Percentiles rank a stretch among this genome's conserved stretches.
Evolutionary conservation across 2,113 vertebrate genomes (phyloP).

Genomic region (Syngnathus floridae): DNA sequence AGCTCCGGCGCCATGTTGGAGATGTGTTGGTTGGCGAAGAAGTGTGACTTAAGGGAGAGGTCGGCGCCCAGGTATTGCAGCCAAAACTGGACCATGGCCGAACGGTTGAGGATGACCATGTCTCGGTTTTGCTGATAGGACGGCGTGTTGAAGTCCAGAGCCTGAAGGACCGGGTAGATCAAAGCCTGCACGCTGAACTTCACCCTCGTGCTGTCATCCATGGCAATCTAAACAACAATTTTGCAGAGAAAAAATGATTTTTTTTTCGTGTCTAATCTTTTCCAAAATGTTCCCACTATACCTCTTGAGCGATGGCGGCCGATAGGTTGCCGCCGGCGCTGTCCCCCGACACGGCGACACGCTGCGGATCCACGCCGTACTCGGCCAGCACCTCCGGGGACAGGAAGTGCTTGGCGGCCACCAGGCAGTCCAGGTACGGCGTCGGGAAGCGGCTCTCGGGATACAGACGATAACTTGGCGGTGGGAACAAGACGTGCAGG

Average conservation of each 20-base stretch:
- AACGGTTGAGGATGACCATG: slow-evolving; percentile 68
- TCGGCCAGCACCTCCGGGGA: slow-evolving; percentile 72
- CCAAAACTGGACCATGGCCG: slow-evolving; percentile 81
- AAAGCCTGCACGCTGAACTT: slow-evolving; percentile 78
- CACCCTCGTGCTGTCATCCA: slow-evolving; percentile 31
- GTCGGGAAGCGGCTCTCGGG: slow-evolving; percentile 82
- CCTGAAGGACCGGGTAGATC: slow-evolving; percentile 84
- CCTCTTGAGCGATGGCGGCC: slow-evolving; percentile 86
- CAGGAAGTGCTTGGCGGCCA: slow-evolving; percentile 82
- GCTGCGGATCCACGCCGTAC: slow-evolving; percentile 80
- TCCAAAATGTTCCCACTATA: slow-evolving; percentile 38
- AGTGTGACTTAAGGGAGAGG: slow-evolving; percentile 61
- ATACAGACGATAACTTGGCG: slow-evolving; percentile 80
- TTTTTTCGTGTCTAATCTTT: too few relatives aligned
- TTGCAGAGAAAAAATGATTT: not conserved
- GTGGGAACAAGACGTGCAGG: not conserved
- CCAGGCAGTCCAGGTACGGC: slow-evolving; percentile 78
- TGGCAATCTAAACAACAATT: slow-evolving; percentile 38
- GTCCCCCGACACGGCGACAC: slow-evolving; percentile 86
- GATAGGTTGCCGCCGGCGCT: slow-evolving; percentile 94
- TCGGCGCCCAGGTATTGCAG: slow-evolving; percentile 80
- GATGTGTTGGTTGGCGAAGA: slow-evolving; percentile 84
- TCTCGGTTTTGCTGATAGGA: slow-evolving; percentile 80
- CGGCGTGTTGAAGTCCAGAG: slow-evolving; percentile 85
- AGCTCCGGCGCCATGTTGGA: slow-evolving; percentile 62